Evolutionary conservation across 2,888 invertebrate species (phyloP).

Genomic region (Neoascia interrupta): DNA sequence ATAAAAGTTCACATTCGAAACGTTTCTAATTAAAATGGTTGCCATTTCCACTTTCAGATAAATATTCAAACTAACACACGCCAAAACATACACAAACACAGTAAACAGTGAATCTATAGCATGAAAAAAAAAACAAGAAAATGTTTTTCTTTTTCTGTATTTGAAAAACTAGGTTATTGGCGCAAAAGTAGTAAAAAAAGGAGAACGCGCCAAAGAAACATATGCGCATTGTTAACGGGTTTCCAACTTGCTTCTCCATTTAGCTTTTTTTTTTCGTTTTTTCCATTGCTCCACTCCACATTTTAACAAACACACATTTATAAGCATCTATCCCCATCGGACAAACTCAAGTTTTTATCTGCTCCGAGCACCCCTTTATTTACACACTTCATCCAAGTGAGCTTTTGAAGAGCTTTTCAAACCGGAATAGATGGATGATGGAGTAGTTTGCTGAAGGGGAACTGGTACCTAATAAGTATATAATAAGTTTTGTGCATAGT

Average conservation of each 20-base stretch:
- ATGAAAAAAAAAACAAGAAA: constrained; percentile 21
- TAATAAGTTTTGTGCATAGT: constrained; percentile 3
- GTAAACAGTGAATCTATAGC: constrained; percentile 36
- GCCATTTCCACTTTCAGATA: not conserved
- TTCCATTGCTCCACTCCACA: constrained; percentile 21
- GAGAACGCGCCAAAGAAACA: constrained; percentile 63
- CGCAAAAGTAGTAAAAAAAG: constrained; percentile 70
- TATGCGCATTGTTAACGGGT: constrained; percentile 65
- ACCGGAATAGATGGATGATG: not conserved
- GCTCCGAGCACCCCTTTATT: constrained; percentile 22
- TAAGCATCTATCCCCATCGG: too few species aligned
- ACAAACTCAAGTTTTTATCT: constrained; percentile 1
- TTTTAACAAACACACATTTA: constrained; percentile 7
- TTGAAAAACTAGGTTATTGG: constrained; percentile 70
- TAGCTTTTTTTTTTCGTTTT: constrained; percentile 17
- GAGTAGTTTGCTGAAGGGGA: constrained; percentile 28
- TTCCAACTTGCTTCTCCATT: constrained; percentile 62
- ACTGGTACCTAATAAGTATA: constrained; percentile 21
- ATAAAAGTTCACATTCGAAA: too few species aligned
- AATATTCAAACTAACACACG: constrained; percentile 4
- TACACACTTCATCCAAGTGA: constrained; percentile 15
- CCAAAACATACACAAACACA: not conserved
- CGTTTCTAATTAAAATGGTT: constrained; percentile 39
- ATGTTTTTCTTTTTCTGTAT: constrained; percentile 38
- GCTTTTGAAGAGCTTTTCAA: constrained; percentile 15